Evolutionary conservation across 37 sponge, comb jelly and placozoan genomes (phyloP), one percentile per base, ranked within the genome.

Genomic region (Axinella damicornis): DNA sequence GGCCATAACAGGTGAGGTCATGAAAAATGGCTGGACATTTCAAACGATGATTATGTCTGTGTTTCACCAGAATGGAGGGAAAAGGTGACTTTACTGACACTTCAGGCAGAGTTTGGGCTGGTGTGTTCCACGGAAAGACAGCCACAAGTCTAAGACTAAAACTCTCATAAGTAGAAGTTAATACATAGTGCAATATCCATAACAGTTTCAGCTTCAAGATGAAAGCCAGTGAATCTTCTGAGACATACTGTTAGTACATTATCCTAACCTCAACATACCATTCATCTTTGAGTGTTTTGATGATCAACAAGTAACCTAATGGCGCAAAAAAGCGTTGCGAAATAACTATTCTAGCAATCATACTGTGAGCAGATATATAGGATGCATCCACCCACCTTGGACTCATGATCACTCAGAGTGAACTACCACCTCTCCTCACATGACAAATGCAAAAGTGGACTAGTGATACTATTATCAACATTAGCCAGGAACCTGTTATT

Each of bases 371-470:
- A n/a, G n/a, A n/a, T n/a, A n/a, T n/a, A n/a, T n/a, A n/a, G n/a
- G n/a, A n/a, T n/a, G n/a, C 94, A 68, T 94, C 94, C 24, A 96
- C 94, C 13, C n/a, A n/a, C n/a, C n/a, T n/a, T n/a, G n/a, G n/a
- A 91, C 63, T 33, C 88, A 84, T 31, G 95, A 94, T 13, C 39
- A n/a, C 35, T 77, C 69, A 20, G 78, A 30, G 46, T 87, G 86
- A 0, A 94, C 83, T 96, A 96, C 28, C 56, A 5, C n/a, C 95
- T 69, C 72, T 84, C 56, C 77, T 95, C 95, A 92, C 95, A 95
- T 32, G 95, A 92, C 95, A 92, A 58, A 0, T 53, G 62, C 6
- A 69, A 46, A 46, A 46, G n/a, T n/a, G n/a, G n/a, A n/a, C n/a
- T n/a, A n/a, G n/a, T n/a, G n/a, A n/a, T n/a, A n/a, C n/a, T n/a